Evolutionary conservation across 2,113 vertebrate genomes (phyloP).

Genomic region (Erythrolamprus reginae): DNA sequence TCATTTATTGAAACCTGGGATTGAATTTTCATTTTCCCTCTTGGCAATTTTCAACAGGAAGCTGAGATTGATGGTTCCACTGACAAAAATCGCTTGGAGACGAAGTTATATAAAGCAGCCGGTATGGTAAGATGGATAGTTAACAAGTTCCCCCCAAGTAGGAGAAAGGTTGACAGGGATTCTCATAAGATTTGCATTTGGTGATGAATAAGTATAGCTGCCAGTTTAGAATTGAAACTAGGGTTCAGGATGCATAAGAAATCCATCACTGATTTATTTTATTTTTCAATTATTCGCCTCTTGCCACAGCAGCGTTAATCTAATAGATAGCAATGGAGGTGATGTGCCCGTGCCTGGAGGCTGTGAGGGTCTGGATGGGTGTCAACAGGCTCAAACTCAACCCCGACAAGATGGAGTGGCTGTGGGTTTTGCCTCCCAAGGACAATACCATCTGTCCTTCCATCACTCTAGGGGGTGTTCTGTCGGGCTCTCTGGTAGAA

Average conservation of each 20-base stretch:
- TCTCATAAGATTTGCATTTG: neutral
- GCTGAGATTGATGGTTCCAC: neutral
- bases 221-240: neutral
- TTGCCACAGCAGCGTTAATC: neutral
- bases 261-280: neutral
- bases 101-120: neutral
- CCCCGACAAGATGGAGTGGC: no score
- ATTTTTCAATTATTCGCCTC: neutral
- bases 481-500: no score
- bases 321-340: no score
- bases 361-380: no score
- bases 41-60: neutral
- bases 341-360: no score
- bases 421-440: no score
- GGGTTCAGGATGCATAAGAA: neutral
- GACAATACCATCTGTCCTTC: no score
- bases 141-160: neutral
- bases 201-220: neutral
- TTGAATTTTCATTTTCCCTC: neutral
- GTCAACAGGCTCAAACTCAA: no score
- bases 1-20: neutral
- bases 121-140: neutral
- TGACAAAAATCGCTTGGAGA: neutral
- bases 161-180: neutral
- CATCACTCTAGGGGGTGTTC: no score